phyloP scores from a whole-genome alignment of 2,797 vertebrate genomes.

The Urocyon cinereoargenteus region DNA sequence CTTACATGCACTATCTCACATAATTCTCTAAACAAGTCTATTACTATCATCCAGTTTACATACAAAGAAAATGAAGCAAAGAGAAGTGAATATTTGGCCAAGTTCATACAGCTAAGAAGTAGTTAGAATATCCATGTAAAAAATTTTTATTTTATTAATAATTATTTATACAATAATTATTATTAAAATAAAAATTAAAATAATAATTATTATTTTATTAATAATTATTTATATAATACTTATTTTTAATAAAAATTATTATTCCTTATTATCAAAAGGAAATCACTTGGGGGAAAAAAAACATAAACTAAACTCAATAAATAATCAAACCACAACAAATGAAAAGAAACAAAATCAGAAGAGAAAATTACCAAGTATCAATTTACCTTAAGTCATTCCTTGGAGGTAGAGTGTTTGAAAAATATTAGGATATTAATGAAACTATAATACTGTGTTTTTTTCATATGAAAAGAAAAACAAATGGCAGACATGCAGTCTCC shows the following conservation, averaged over 20 bases:
- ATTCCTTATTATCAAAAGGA: background rate
- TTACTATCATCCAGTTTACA: background rate
- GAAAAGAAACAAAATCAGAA: background rate
- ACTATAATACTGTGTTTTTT: background rate
- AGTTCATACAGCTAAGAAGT: background rate
- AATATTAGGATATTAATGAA: background rate
- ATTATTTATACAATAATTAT: too few relatives aligned
- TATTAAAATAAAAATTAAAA: too few relatives aligned
- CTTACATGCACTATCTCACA: background rate
- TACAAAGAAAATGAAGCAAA: constrained; percentile 29
- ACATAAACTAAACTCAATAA: constrained; percentile 36
- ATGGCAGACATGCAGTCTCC: constrained; percentile 83
- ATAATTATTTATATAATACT: too few relatives aligned
- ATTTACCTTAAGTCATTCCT: background rate
- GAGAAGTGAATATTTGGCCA: background rate
- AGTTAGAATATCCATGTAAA: background rate
- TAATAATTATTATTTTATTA: too few relatives aligned
- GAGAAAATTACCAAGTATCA: background rate
- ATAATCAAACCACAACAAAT: background rate
- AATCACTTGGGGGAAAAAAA: background rate
- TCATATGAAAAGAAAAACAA: background rate
- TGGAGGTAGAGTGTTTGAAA: background rate
- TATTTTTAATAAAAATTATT: too few relatives aligned
- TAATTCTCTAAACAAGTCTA: background rate
- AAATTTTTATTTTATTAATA: too few relatives aligned